Evolutionary conservation across 2,888 invertebrate species (phyloP), one percentile per base, ranked within the genome.

Genomic region (Schizaphis graminum): DNA sequence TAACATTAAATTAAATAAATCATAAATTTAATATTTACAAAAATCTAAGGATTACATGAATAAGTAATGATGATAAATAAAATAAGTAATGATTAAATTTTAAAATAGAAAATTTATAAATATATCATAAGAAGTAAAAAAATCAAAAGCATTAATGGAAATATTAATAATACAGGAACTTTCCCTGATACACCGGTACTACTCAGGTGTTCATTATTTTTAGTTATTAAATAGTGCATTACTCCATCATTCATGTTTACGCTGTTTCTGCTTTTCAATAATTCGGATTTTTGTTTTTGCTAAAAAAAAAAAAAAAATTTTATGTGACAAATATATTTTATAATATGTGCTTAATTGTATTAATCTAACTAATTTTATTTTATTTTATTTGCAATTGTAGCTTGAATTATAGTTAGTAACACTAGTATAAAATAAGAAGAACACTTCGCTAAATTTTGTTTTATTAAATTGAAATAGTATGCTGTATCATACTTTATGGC

Each of bases 81-180:
- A 28, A 41, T 57, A 28, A 16, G 21, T 57, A 41, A 13, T 57
- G n/a, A 41, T 41, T 56, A 57, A 1, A 57, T 28, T 41, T 44
- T 21, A 57, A 8, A 91, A 41, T 21, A 41, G 77, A 2, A 35
- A 35, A 26, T 56, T 93, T 89, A 93, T 16, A 93, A 56, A 93
- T 90, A 93, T 41, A 93, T 85, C 90, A 93, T 93, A 3, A 93
- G 7, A 61, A 93, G 89, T 86, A 93, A 90, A 90, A 93, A 93
- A 53, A 93, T 47, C 28, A 93, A 93, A 57, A 90, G 3, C n/a
- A 86, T 41, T 10, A 90, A n/a, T 61, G 90, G 86, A 21, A 93
- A 90, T 49, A 85, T 61, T 47, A 93, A 0, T 85, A 93, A 90
- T 16, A 93, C 49, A 0, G 90, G 47, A 57, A 93, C 28, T 93